A percentile compares a stretch with the other conserved stretches of the same genome.
phyloP scores from a whole-genome alignment of 2,113 vertebrate genomes.

The Tragelaphus buxtoni region DNA sequence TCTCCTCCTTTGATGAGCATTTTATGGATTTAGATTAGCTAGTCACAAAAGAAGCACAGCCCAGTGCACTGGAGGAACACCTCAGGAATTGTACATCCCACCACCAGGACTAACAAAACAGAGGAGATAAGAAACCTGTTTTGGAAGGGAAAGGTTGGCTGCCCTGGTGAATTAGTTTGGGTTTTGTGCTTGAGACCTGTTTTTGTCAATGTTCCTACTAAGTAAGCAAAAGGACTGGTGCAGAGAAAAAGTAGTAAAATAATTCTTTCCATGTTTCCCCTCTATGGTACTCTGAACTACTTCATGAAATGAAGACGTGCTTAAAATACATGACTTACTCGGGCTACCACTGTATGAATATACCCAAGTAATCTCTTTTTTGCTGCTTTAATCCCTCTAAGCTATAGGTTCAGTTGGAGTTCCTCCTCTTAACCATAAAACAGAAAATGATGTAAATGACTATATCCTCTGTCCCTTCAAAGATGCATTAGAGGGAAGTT shows the following conservation, averaged over 20 bases:
- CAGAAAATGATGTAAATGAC: background rate
- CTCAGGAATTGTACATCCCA: slow-evolving; percentile 1
- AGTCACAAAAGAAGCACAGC: slow-evolving; percentile 29
- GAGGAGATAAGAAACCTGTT: background rate
- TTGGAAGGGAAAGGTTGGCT: background rate
- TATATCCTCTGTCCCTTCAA: background rate
- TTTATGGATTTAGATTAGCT: slow-evolving; percentile 50
- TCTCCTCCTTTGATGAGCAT: background rate
- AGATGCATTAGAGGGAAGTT: background rate
- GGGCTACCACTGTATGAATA: background rate
- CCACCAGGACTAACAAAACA: background rate
- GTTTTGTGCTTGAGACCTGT: background rate
- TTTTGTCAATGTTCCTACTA: background rate
- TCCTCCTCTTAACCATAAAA: background rate
- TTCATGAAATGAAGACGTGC: background rate
- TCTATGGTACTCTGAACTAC: background rate
- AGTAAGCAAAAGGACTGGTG: background rate
- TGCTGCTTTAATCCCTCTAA: background rate
- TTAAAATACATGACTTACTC: background rate
- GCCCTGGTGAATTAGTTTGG: background rate
- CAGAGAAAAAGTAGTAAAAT: background rate
- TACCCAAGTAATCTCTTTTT: background rate
- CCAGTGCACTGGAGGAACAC: background rate
- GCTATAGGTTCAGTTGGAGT: background rate
- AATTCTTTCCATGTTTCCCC: background rate